These are phyloP conservation scores for Drosophila sp. DNA, from an alignment of 1,140 invertebrate species.

Conservation along the genomic window DNA sequence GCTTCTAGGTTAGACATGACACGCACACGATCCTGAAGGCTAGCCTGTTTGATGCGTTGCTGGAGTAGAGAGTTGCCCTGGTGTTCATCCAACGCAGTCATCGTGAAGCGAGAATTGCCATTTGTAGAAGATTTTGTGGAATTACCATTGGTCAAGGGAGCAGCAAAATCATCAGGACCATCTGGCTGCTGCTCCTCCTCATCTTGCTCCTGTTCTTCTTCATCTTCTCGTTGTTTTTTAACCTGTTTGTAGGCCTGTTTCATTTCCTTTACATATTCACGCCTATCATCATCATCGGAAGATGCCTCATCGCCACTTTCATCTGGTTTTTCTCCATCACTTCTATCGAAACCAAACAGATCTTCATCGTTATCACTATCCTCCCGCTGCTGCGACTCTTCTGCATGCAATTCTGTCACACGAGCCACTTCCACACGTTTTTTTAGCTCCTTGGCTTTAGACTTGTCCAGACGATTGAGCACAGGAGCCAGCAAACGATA, in stretches of 20 bases:
- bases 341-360: slow-evolving; percentile 79
- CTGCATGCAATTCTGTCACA: slow-evolving; percentile 80
- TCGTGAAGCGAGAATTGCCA: slow-evolving; percentile 46
- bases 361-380: slow-evolving; percentile 83
- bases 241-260: slow-evolving; percentile 88
- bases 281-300: slow-evolving; percentile 93
- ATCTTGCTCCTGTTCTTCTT: slow-evolving; percentile 70
- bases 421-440: slow-evolving; percentile 70
- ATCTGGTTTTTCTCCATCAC: slow-evolving; percentile 48
- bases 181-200: slow-evolving; percentile 37
- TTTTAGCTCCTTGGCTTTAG: slow-evolving; percentile 86
- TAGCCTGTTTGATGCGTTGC: slow-evolving; percentile 85
- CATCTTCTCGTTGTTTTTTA: slow-evolving; percentile 80
- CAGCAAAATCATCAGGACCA: slow-evolving; percentile 27
- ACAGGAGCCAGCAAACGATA: slow-evolving; percentile 95
- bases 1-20: slow-evolving; percentile 85
- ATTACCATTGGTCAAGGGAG: slow-evolving; percentile 40
- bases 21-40: slow-evolving; percentile 88
- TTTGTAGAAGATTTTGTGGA: slow-evolving; percentile 7
- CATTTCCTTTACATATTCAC: slow-evolving; percentile 90
- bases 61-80: slow-evolving; percentile 41
- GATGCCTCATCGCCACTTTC: slow-evolving; percentile 82
- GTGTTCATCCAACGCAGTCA: slow-evolving; percentile 49
- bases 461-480: slow-evolving; percentile 90
- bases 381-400: slow-evolving; percentile 73